Percentiles rank a stretch among this genome's conserved stretches.
Conservation (phyloP, 2,797 vertebrate genomes). For the Crypturellus tataupa region DNA sequence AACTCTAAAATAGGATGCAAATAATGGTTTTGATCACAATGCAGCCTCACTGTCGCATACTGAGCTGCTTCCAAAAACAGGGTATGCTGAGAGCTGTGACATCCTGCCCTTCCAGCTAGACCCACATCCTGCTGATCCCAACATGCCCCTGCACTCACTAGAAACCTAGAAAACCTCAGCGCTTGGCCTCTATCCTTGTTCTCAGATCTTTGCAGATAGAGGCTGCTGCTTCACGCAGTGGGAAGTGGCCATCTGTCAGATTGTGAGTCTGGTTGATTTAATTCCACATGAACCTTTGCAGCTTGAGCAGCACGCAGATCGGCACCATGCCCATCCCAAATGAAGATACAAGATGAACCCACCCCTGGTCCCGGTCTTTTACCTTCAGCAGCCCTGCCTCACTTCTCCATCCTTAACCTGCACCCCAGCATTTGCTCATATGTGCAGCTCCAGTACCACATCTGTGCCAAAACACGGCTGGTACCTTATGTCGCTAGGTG, state of each 20-base stretch:
- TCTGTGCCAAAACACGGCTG: neutral
- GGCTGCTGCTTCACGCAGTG: neutral
- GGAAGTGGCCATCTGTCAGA: neutral
- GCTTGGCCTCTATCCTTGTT: neutral
- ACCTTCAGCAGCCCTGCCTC: neutral
- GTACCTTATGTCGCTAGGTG: neutral
- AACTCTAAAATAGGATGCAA: neutral
- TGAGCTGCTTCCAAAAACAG: neutral
- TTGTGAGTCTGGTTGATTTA: neutral
- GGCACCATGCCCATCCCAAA: neutral
- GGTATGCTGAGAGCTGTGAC: neutral
- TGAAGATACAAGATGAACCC: neutral
- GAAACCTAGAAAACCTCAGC: neutral
- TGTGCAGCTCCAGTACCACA: neutral
- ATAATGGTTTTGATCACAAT: neutral
- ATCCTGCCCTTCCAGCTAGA: accelerated
- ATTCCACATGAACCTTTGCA: neutral
- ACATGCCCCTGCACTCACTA: neutral
- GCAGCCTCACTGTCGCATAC: neutral
- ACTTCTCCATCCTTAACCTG: neutral
- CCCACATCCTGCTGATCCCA: accelerated
- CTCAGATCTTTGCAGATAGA: neutral
- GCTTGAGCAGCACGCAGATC: too few relatives aligned
- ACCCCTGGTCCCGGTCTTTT: neutral
- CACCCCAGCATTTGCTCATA: neutral